phyloP scores from a whole-genome alignment of 2,888 invertebrate species.

The Agonopterix subpropinquella region DNA sequence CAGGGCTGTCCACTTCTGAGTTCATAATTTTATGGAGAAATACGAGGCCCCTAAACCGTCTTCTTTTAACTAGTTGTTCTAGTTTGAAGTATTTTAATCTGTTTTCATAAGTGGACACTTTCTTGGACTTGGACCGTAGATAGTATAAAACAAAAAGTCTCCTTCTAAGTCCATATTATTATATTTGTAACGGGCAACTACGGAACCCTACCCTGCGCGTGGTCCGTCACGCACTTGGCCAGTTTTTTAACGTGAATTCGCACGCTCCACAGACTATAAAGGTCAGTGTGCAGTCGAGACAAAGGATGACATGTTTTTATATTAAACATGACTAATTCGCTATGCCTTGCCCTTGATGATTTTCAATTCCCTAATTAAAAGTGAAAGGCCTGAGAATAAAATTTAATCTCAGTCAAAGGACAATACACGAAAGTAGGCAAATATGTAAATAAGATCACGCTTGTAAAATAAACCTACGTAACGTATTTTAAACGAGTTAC shows the following conservation, averaged over 20 bases:
- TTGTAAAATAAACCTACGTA: neutral
- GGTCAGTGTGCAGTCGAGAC: slow-evolving; percentile 22
- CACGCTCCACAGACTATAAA: slow-evolving; percentile 25
- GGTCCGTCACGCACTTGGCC: too few relatives aligned
- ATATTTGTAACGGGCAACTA: too few relatives aligned
- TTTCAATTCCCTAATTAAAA: slow-evolving; percentile 4
- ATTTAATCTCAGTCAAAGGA: neutral
- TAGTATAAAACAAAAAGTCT: too few relatives aligned
- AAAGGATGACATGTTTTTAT: slow-evolving; percentile 28
- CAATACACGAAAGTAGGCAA: neutral
- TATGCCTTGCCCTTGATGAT: slow-evolving; percentile 3
- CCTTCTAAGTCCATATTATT: too few relatives aligned
- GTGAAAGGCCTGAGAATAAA: slow-evolving; percentile 3
- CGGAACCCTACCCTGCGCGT: too few relatives aligned
- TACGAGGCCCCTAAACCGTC: too few relatives aligned
- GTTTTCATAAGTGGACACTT: too few relatives aligned
- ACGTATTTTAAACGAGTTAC: neutral
- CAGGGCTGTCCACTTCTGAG: too few relatives aligned
- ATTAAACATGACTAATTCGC: slow-evolving; percentile 19
- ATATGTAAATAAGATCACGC: neutral
- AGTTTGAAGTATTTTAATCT: too few relatives aligned
- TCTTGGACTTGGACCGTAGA: too few relatives aligned
- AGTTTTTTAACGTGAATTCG: slow-evolving; percentile 16
- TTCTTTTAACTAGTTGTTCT: too few relatives aligned
- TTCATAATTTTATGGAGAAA: too few relatives aligned